A percentile compares a stretch with the other conserved stretches of the same genome.
Evolutionary conservation across 2,113 vertebrate species (phyloP).

Genomic region (Paedocypris sp.): DNA sequence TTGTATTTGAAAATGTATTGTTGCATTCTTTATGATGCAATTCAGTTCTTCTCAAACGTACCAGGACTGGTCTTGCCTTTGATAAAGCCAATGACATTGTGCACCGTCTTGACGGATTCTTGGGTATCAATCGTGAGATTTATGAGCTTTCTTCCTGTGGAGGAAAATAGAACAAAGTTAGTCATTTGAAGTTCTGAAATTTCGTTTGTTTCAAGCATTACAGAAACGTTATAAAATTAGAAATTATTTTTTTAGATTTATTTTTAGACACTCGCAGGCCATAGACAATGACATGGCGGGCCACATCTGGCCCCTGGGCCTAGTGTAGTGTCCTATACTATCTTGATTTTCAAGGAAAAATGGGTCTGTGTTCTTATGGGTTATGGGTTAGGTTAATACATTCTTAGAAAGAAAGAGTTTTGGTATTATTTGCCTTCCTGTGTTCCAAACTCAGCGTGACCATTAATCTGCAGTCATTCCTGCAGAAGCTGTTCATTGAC

Average conservation of each 20-base stretch:
- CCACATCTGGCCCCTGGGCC: too few species aligned
- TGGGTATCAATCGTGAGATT: conserved; percentile 66
- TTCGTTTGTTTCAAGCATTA: too few species aligned
- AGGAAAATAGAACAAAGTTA: conserved; percentile 1
- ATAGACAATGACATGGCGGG: too few species aligned
- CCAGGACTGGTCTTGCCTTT: conserved; percentile 76
- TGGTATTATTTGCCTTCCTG: neutral
- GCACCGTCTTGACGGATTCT: conserved; percentile 64
- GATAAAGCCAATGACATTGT: conserved; percentile 79
- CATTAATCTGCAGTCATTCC: neutral
- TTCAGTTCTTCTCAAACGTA: conserved; percentile 35
- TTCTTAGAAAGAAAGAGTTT: too few species aligned
- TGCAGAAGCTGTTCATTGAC: neutral
- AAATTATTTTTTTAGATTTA: too few species aligned
- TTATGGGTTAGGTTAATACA: too few species aligned
- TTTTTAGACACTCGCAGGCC: too few species aligned
- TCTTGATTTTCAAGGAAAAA: too few species aligned
- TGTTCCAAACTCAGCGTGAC: neutral
- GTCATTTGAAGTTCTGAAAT: too few species aligned
- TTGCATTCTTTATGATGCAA: neutral
- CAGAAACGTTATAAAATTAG: too few species aligned
- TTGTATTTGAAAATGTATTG: neutral
- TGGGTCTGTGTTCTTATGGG: too few species aligned
- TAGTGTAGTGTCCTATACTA: too few species aligned
- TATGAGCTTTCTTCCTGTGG: conserved; percentile 55